A percentile compares a stretch with the other conserved stretches of the same genome.
Conservation (phyloP, 2,113 vertebrate genomes). For the Phocoena phocoena region DNA sequence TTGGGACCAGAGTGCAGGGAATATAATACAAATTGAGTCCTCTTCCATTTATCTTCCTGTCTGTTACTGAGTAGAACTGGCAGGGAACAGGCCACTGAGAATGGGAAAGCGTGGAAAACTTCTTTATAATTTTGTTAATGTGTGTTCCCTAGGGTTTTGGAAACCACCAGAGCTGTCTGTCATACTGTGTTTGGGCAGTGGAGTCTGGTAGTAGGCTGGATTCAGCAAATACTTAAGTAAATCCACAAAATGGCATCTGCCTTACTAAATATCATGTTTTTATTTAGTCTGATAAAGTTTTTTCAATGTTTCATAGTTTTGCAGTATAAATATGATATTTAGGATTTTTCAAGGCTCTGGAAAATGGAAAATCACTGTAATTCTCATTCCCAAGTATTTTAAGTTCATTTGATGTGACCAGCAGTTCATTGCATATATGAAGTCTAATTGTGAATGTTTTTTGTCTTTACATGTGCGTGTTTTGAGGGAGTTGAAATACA, state of each 20-base stretch:
- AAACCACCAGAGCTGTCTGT: not conserved
- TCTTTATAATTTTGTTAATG: not conserved
- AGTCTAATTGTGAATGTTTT: not conserved
- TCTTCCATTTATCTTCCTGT: not conserved
- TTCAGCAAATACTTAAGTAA: not conserved
- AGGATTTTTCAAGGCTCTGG: not conserved
- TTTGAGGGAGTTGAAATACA: not conserved
- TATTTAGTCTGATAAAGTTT: slow-evolving; percentile 15
- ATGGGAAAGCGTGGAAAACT: not conserved
- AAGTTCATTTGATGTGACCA: not conserved
- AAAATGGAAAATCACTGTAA: not conserved
- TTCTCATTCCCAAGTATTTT: slow-evolving; percentile 15
- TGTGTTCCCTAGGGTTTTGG: not conserved
- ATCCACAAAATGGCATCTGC: not conserved
- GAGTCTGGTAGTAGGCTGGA: not conserved
- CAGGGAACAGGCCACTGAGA: not conserved
- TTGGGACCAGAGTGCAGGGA: not conserved
- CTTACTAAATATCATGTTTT: not conserved
- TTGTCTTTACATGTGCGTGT: not conserved
- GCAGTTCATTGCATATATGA: not conserved
- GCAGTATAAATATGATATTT: not conserved
- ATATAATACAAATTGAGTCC: not conserved
- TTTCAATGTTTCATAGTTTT: slow-evolving; percentile 24
- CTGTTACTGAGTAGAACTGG: not conserved
- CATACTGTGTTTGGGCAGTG: not conserved